Evolutionary conservation across 2,888 invertebrate genomes (phyloP), one percentile per base, ranked within the genome.

Genomic region (Heliconius aoede): DNA sequence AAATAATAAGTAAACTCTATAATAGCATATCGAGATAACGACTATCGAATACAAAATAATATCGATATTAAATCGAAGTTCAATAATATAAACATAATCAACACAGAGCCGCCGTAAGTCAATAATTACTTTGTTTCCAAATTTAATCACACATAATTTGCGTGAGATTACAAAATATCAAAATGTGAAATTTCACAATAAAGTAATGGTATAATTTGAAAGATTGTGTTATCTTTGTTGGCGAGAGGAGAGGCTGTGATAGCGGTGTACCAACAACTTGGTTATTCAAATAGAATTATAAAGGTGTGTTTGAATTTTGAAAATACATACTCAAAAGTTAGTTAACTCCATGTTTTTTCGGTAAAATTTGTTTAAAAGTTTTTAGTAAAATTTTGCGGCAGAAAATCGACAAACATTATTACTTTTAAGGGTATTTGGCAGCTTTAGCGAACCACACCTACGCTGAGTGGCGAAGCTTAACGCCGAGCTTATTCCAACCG

Each of bases 171-270:
- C 51, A 55, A 58, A 72, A 60, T 58, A 9, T 32, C 30, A 60
- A 72, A 60, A 58, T 21, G 3, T 30, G 73, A 65, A 21, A 40
- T 36, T 73, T 55, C 36, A 65, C 24, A 55, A 65, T 24, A 5
- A 21, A 55, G 7, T 32, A 26, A 64, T 32, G 28, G 51, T 36
- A 65, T 65, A 73, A 65, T 51, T 36, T 65, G 36, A 55, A 65
- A 73, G 36, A 65, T 26, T 65, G 24, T 55, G 30, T 32, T 65
- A 73, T 55, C 58, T 36, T n/a, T 60, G 64, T 51, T 65, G 18
- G 55, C 24, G 28, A 65, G 55, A 65, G 24, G 28, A 65, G 55
- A 65, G 24, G 55, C 32, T 40, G 40, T 40, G 55, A 72, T 72
- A 72, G 60, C 32, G 36, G 21, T 60, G 21, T 72, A 26, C 18